These are phyloP conservation scores for Drosophila quinaria DNA, from an alignment of 2,888 invertebrate genomes.

Conservation along the genomic window DNA sequence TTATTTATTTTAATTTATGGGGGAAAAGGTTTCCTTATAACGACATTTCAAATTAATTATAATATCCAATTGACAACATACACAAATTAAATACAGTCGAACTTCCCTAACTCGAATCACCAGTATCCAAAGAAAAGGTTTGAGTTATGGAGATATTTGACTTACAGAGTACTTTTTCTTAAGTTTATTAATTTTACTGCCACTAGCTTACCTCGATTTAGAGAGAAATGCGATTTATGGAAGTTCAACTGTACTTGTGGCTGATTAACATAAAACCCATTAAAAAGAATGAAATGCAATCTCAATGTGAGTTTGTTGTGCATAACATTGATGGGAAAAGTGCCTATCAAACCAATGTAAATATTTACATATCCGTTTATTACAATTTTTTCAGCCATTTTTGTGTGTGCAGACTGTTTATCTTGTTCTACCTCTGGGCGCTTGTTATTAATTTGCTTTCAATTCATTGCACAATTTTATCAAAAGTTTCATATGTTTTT, in stretches of 20 bases:
- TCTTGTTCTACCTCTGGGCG: slow-evolving; percentile 9
- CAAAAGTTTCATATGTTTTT: slow-evolving; percentile 1
- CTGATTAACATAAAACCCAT: slow-evolving; percentile 11
- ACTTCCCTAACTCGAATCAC: too few relatives aligned
- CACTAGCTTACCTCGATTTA: too few relatives aligned
- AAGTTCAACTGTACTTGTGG: too few relatives aligned
- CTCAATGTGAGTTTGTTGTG: not conserved
- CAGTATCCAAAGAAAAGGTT: too few relatives aligned
- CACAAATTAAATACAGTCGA: not conserved
- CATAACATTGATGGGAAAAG: slow-evolving; percentile 4
- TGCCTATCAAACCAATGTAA: slow-evolving; percentile 6
- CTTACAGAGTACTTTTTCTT: too few relatives aligned
- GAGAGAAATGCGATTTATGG: too few relatives aligned
- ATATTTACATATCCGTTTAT: slow-evolving; percentile 18
- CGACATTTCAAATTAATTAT: too few relatives aligned
- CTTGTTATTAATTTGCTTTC: slow-evolving; percentile 30
- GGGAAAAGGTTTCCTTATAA: not conserved
- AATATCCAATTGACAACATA: too few relatives aligned
- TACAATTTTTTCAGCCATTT: slow-evolving; percentile 3
- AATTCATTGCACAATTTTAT: slow-evolving; percentile 27
- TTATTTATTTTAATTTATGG: not conserved
- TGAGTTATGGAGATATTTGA: too few relatives aligned
- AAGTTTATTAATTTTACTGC: too few relatives aligned
- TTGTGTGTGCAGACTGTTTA: slow-evolving; percentile 2
- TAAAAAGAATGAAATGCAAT: not conserved